Percentiles rank a stretch among this genome's conserved stretches.
Conservation (phyloP, 2,113 vertebrate species). For the Epinephelus lanceolatus region DNA sequence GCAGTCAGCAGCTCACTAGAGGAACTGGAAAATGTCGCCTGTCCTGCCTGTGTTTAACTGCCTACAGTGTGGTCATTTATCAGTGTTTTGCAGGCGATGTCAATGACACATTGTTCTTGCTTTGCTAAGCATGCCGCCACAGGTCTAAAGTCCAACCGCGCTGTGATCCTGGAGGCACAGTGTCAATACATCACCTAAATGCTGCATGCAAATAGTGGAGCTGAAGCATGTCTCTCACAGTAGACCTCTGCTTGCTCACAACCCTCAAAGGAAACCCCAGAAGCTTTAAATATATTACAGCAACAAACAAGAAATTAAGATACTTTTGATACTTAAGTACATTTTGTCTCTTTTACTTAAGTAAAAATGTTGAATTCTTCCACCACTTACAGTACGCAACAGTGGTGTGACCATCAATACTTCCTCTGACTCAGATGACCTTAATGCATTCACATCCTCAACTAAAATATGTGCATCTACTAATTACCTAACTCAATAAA, state of each 20-base stretch:
- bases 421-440: not conserved
- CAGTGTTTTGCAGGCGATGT: not conserved
- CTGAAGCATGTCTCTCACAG: not conserved
- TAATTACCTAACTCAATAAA: not conserved
- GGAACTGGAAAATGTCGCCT: not conserved
- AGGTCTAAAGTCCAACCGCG: conserved; percentile 49
- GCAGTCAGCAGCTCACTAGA: not conserved
- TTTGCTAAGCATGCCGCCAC: not conserved
- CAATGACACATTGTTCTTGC: conserved; percentile 46
- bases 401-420: not conserved
- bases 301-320: not conserved
- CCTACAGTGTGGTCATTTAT: not conserved
- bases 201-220: not conserved
- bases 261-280: too few relatives aligned
- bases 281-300: not conserved
- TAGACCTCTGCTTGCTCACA: not conserved
- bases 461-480: too few relatives aligned
- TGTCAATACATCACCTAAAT: conserved; percentile 17
- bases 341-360: too few relatives aligned
- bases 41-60: not conserved
- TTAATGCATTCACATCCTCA: not conserved
- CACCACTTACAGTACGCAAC: too few relatives aligned
- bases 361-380: too few relatives aligned
- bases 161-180: not conserved
- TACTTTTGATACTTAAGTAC: not conserved